Conservation (phyloP, 2,888 invertebrate species). For the Amblyjoppa proteus region DNA sequence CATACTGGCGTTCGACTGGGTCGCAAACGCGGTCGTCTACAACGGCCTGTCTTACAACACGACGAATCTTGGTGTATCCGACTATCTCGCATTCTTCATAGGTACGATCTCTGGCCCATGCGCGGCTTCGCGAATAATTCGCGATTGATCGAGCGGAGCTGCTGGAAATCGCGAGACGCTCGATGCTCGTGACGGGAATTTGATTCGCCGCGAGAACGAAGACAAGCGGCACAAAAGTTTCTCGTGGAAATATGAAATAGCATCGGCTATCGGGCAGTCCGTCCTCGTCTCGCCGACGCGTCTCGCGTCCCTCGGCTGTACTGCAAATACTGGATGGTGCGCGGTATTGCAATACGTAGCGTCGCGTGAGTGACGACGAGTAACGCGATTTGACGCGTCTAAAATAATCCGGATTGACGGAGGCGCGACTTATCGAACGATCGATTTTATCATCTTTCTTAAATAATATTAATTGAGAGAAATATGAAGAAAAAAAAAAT, state of each 20-base stretch:
- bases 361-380: slow-evolving; percentile 10
- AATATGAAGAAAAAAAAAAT: not conserved
- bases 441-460: not conserved
- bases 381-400: slow-evolving; percentile 22
- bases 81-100: slow-evolving; percentile 89
- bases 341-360: not conserved
- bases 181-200: not conserved
- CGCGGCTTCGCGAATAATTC: not conserved
- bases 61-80: slow-evolving; percentile 89
- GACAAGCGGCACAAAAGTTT: not conserved
- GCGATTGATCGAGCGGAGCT: not conserved
- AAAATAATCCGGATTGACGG: not conserved
- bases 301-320: not conserved
- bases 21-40: slow-evolving; percentile 89
- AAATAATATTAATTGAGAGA: not conserved
- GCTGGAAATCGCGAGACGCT: not conserved
- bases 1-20: slow-evolving; percentile 89
- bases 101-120: slow-evolving; percentile 82
- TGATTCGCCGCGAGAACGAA: not conserved
- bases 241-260: slow-evolving; percentile 7
- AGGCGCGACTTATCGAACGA: not conserved
- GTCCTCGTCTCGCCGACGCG: slow-evolving; percentile 8
- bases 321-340: too few species aligned
- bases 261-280: slow-evolving; percentile 18
- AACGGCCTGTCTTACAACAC: slow-evolving; percentile 90